Base-by-base conservation (phyloP, 2,113 vertebrate genomes). In the Pseudorhombus dupliciocellatus region DNA sequence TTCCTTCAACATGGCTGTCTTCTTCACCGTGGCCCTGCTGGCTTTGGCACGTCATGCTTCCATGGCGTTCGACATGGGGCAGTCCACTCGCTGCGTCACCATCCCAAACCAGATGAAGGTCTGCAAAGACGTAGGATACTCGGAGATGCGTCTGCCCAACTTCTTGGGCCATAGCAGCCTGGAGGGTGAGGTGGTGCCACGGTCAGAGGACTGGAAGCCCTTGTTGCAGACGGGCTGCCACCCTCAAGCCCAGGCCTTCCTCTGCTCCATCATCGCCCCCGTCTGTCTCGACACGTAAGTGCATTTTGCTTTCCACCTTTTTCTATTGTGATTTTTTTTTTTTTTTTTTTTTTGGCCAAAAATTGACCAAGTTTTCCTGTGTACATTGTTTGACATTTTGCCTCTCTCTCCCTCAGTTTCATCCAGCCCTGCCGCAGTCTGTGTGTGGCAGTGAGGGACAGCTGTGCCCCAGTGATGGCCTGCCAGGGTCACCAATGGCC, bases 281-380 rank as follows among this genome's bases (percentile, higher is more conserved):
- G 73, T 95, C 86, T 97, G 96, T 74, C 93, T 97, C 20, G 96
- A 96, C 77, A 95, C 93, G 96, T 97, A 93, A 93, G 95, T n/a
- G 62, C 0, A 15, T 8, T 8, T 46, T 31, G 0, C 24, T 16
- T 61, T 1, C 1, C 34, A 11, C 11, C 2, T 37, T 37, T 37
- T 37, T 37, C 12, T 37, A 37, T 11, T 37, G 30, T 31, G 30
- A 26, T 11, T 64, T 5, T 44, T 24, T 65, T 37, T 11, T 64
- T 5, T 44, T 24, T 65, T n/a, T n/a, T 37, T 11, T 64, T 5
- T 44, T 24, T 65, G 5, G 44, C 12, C 16, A 44, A 4, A 44
- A 3, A 44, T 44, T 44, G 4, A 1, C 40, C 14, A 16, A 44
- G 8, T 24, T 30, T 11, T 18, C 5, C 52, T 20, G 11, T 2